Percentiles rank a stretch among this genome's conserved stretches.
phyloP scores from a whole-genome alignment of 37 sponge, comb jelly and placozoan genomes.

The Eunapius fragilis region DNA sequence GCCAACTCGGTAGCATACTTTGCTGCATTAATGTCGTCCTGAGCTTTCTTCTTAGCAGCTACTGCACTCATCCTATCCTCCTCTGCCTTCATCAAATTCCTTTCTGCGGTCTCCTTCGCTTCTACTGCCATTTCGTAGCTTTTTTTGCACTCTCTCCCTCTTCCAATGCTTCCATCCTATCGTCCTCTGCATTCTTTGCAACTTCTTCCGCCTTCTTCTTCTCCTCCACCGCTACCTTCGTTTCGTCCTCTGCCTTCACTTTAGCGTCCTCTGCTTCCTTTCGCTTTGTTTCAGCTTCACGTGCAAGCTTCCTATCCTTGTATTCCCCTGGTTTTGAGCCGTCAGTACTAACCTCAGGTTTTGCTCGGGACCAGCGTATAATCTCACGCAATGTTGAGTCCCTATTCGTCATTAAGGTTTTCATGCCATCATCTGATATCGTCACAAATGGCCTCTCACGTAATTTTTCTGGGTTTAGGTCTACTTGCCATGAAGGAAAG shows the following conservation, averaged over 20 bases:
- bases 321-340: background rate
- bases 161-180: background rate
- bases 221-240: background rate
- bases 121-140: background rate
- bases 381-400: background rate
- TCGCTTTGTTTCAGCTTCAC: background rate
- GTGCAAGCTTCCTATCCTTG: background rate
- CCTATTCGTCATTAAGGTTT: background rate
- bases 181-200: background rate
- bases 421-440: background rate
- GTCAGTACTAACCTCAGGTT: background rate
- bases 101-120: too few species aligned
- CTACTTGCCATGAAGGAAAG: background rate
- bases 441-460: background rate
- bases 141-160: background rate
- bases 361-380: background rate
- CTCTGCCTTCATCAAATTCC: too few species aligned
- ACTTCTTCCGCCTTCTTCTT: background rate
- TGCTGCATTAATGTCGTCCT: too few species aligned
- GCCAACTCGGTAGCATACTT: too few species aligned
- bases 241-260: background rate
- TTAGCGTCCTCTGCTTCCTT: background rate
- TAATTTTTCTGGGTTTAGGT: background rate
- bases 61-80: too few species aligned
- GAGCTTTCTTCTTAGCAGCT: too few species aligned